phyloP scores from a whole-genome alignment of 2,888 invertebrate genomes.

The Drosophila meridiana region DNA sequence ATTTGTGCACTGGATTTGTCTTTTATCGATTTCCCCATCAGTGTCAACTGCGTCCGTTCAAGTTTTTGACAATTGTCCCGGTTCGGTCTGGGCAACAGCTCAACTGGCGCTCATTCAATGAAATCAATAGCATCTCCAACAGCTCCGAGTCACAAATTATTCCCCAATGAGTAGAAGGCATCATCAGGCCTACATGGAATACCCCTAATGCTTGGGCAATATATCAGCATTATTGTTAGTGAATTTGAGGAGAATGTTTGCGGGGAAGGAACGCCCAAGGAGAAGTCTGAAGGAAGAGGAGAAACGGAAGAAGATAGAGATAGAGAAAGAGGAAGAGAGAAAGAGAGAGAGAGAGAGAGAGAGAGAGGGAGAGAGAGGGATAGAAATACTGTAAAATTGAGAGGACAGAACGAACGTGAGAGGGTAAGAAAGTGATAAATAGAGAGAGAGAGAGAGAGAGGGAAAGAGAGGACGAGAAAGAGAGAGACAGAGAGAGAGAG shows the following conservation, averaged over 20 bases:
- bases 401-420: background rate
- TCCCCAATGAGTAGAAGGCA: background rate
- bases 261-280: background rate
- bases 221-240: background rate
- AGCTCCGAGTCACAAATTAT: background rate
- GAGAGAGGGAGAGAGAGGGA: background rate
- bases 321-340: background rate
- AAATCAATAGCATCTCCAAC: constrained; percentile 1
- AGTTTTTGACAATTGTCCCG: constrained; percentile 7
- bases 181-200: background rate
- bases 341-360: background rate
- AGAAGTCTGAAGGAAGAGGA: background rate
- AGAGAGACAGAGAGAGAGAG: background rate
- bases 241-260: background rate
- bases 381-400: background rate
- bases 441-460: background rate
- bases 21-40: constrained; percentile 49
- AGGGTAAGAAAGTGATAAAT: background rate
- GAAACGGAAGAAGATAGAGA: background rate
- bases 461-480: background rate
- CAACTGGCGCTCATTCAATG: constrained; percentile 5
- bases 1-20: constrained; percentile 41
- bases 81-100: constrained; percentile 5
- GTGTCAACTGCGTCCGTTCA: constrained; percentile 30
- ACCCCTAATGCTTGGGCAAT: background rate